Conservation (phyloP, 2,888 invertebrate genomes). For the Dysmachus trigonus region DNA sequence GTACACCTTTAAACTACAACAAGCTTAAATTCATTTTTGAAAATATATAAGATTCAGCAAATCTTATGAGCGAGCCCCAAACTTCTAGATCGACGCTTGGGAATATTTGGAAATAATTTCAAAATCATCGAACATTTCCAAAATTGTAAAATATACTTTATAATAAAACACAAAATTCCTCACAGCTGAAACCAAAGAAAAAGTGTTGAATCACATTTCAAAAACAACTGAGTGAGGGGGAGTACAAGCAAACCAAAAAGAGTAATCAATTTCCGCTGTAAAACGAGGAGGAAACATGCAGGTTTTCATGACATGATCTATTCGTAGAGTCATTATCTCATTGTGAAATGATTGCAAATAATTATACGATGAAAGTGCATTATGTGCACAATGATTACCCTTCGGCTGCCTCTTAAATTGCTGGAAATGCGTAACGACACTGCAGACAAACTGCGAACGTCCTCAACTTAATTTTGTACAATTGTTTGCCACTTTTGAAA, state of each 20-base stretch:
- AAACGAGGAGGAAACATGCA: not conserved
- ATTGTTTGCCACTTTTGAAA: not conserved
- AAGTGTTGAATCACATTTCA: not conserved
- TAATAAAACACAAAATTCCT: not conserved
- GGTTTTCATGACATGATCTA: not conserved
- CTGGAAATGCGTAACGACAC: conserved; percentile 4
- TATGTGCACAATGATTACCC: conserved; percentile 15
- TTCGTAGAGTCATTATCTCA: conserved; percentile 3
- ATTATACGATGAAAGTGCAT: conserved; percentile 39
- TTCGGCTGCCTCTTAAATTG: not conserved
- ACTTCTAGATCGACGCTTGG: not conserved
- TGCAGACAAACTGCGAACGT: not conserved
- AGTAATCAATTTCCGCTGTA: not conserved
- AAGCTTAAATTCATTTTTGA: not conserved
- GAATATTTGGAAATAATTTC: not conserved
- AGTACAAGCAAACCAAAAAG: not conserved
- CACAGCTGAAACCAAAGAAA: not conserved
- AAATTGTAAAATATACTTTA: not conserved
- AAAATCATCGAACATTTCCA: too few relatives aligned
- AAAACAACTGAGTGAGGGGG: not conserved
- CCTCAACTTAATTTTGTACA: not conserved
- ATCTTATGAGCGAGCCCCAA: not conserved
- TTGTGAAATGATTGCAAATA: conserved; percentile 40
- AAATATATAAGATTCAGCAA: not conserved
- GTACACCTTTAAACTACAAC: not conserved